A percentile compares a stretch with the other conserved stretches of the same genome.
These are phyloP conservation scores for Tachyglossus aculeatus DNA, from an alignment of 2,797 vertebrate species.

Conservation along the genomic window DNA sequence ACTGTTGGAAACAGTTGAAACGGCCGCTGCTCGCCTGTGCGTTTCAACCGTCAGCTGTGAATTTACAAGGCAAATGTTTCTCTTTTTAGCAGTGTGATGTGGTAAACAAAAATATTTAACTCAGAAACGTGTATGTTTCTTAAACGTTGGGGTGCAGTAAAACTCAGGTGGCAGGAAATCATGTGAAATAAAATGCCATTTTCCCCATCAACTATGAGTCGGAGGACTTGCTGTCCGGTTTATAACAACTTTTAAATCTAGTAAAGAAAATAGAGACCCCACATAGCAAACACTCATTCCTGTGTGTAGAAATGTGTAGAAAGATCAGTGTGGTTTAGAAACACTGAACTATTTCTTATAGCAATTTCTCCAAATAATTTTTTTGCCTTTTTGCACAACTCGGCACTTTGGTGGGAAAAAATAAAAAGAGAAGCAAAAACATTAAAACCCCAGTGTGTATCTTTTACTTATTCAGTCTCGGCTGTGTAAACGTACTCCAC, in stretches of 20 bases:
- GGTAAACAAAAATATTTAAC: background rate
- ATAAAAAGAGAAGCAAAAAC: too few species aligned
- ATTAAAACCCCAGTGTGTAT: too few species aligned
- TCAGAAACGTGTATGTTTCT: background rate
- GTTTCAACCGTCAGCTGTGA: background rate
- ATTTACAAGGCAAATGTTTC: background rate
- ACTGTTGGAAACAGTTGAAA: background rate
- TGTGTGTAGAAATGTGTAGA: too few species aligned
- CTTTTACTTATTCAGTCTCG: too few species aligned
- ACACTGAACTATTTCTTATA: too few species aligned
- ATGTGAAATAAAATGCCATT: background rate
- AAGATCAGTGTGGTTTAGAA: too few species aligned
- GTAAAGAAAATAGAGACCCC: too few species aligned
- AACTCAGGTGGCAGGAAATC: too few species aligned
- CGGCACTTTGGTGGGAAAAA: too few species aligned
- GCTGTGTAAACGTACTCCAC: background rate
- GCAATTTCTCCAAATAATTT: too few species aligned
- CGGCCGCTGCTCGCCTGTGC: slow-evolving; percentile 2
- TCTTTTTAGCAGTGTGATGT: background rate
- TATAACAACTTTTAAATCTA: slow-evolving; percentile 23
- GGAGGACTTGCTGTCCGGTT: background rate
- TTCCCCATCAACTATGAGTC: background rate
- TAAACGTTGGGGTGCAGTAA: background rate
- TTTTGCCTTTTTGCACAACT: too few species aligned
- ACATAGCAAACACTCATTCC: too few species aligned